Evolutionary conservation across 2,888 invertebrate genomes (phyloP).

Genomic region (Rhamnusium bicolor): DNA sequence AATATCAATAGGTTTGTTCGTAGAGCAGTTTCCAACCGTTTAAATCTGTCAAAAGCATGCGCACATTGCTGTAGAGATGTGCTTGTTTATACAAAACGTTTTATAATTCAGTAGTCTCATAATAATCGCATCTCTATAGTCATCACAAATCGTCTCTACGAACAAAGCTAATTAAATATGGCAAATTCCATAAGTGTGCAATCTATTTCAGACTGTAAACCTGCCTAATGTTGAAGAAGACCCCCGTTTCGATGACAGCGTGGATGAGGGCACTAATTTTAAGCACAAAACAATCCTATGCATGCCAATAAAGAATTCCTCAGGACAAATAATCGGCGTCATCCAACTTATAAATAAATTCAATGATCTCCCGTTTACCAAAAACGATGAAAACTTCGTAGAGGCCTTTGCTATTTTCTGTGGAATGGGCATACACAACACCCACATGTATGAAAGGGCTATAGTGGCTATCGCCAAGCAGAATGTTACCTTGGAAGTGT

Average conservation of each 20-base stretch:
- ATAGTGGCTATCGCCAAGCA: conserved; percentile 97
- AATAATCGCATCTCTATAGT: no score
- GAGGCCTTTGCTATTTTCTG: conserved; percentile 98
- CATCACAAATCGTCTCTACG: no score
- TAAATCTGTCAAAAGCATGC: no score
- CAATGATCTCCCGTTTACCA: conserved; percentile 90
- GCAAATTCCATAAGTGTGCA: background rate
- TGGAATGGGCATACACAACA: conserved; percentile 97
- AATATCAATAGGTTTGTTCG: no score
- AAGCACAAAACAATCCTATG: conserved; percentile 92
- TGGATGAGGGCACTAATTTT: conserved; percentile 88
- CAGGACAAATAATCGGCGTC: conserved; percentile 93
- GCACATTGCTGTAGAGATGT: no score
- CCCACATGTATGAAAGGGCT: conserved; percentile 97
- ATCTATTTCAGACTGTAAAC: conserved; percentile 85
- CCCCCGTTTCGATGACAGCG: conserved; percentile 88
- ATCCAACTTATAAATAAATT: conserved; percentile 95
- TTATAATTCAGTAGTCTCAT: no score
- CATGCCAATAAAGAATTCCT: conserved; percentile 96
- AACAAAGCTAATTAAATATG: no score
- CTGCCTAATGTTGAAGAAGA: conserved; percentile 93
- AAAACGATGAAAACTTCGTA: conserved; percentile 96
- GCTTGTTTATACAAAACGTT: no score
- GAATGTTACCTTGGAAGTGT: conserved; percentile 93
- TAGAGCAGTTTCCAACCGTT: no score